These are phyloP conservation scores for Pegoplata infirma DNA, from an alignment of 2,888 invertebrate genomes.

Conservation along the genomic window DNA sequence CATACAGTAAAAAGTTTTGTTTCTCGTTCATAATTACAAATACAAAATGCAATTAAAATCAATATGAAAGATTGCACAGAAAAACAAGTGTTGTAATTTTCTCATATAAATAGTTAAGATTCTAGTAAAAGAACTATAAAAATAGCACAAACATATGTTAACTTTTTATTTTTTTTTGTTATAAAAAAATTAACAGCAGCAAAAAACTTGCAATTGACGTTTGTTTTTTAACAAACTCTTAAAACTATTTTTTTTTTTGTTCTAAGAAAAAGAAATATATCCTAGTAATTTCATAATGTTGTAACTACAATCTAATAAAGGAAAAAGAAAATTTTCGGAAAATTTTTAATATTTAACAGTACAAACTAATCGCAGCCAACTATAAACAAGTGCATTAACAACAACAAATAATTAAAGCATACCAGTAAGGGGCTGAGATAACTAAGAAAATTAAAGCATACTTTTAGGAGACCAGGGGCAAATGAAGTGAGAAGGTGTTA, in stretches of 20 bases:
- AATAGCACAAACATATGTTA: conserved; percentile 61
- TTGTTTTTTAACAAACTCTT: conserved; percentile 17
- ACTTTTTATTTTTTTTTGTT: conserved; percentile 6
- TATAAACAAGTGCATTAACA: conserved; percentile 24
- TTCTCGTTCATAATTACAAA: neutral
- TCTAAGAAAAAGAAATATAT: neutral
- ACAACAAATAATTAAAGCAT: conserved; percentile 39
- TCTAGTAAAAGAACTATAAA: conserved; percentile 44
- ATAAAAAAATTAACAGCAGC: neutral
- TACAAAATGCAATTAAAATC: conserved; percentile 47
- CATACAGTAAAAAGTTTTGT: neutral
- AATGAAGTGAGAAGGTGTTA: neutral
- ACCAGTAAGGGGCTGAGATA: conserved; percentile 6
- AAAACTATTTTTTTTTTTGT: neutral
- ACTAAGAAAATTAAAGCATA: conserved; percentile 44
- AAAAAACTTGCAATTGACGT: conserved; percentile 23
- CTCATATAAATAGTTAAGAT: conserved; percentile 42
- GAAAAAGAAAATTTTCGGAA: conserved; percentile 6
- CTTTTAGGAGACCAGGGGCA: neutral
- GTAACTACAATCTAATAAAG: neutral
- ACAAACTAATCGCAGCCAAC: conserved; percentile 14
- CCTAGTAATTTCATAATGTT: conserved; percentile 33
- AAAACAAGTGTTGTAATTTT: conserved; percentile 41
- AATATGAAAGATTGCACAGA: conserved; percentile 31
- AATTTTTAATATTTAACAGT: conserved; percentile 8